Conservation (phyloP, 2,113 vertebrate species). For the Galbula dea region DNA sequence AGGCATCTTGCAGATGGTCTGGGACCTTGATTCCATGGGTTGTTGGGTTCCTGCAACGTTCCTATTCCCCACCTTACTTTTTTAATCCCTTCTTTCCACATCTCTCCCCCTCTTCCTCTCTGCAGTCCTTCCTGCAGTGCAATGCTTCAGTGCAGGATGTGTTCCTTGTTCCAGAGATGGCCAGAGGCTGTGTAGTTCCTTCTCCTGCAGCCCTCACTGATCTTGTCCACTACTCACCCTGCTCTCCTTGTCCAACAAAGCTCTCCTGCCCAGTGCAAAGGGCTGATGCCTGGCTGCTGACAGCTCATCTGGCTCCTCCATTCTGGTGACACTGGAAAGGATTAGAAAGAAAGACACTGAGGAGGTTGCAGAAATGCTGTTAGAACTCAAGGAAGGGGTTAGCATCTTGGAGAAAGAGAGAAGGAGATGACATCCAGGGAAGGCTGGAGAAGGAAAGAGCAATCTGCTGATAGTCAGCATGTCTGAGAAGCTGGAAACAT, state of each 20-base stretch:
- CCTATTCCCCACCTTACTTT: not conserved
- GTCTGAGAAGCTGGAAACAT: constrained; percentile 26
- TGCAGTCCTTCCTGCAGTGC: not conserved
- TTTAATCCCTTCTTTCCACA: not conserved
- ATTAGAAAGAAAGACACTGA: not conserved
- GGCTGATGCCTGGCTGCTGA: not conserved
- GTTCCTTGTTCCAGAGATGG: not conserved
- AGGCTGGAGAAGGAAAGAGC: constrained; percentile 37
- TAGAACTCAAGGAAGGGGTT: not conserved
- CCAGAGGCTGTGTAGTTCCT: not conserved
- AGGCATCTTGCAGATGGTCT: not conserved
- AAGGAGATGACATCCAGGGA: not conserved
- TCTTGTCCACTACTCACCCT: not conserved
- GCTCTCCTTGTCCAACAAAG: not conserved
- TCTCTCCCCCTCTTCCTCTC: not conserved
- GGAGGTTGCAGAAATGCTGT: not conserved
- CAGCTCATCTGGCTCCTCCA: not conserved
- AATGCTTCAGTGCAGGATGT: not conserved
- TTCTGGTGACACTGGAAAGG: not conserved
- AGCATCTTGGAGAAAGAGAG: not conserved
- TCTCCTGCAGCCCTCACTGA: not conserved
- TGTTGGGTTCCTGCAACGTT: not conserved
- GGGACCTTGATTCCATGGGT: accelerated
- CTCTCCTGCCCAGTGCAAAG: not conserved
- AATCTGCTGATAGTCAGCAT: constrained; percentile 23